phyloP scores from a whole-genome alignment of 1,140 invertebrate genomes.

The Drosophila triauraria region DNA sequence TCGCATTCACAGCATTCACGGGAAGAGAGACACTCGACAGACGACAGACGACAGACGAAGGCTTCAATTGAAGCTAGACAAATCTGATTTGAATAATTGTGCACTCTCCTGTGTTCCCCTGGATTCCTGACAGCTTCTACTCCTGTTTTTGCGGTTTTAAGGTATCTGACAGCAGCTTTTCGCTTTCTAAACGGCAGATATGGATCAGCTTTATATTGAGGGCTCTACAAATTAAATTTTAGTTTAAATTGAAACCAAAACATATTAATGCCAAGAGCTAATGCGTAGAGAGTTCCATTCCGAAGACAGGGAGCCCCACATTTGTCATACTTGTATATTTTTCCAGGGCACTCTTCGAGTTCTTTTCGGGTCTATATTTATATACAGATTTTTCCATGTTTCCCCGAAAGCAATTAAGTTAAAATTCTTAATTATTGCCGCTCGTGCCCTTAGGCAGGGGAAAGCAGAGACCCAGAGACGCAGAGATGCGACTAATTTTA shows the following conservation, averaged over 20 bases:
- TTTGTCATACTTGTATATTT: constrained; percentile 14
- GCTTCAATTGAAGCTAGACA: constrained; percentile 57
- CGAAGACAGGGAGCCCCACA: neutral
- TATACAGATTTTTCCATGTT: constrained; percentile 7
- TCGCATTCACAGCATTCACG: constrained; percentile 29
- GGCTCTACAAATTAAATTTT: neutral
- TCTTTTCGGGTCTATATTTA: constrained; percentile 15
- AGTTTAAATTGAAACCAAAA: neutral
- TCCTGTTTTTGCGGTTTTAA: constrained; percentile 39
- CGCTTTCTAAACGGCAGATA: constrained; percentile 6
- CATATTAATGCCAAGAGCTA: neutral
- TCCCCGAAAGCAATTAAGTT: constrained; percentile 55
- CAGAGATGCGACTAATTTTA: constrained; percentile 58
- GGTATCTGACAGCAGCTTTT: constrained; percentile 17
- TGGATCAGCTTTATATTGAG: neutral
- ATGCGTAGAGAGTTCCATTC: neutral
- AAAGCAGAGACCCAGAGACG: constrained; percentile 2
- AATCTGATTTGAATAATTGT: constrained; percentile 71
- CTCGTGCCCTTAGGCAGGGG: no score
- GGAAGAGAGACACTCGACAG: constrained; percentile 18
- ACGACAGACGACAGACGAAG: constrained; percentile 26
- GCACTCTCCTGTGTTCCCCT: constrained; percentile 15
- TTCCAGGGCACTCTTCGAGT: constrained; percentile 10
- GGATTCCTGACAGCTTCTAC: neutral
- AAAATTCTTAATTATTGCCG: constrained; percentile 55